Evolutionary conservation across 1,140 invertebrate genomes (phyloP).

Genomic region (Anthonomus grandis): DNA sequence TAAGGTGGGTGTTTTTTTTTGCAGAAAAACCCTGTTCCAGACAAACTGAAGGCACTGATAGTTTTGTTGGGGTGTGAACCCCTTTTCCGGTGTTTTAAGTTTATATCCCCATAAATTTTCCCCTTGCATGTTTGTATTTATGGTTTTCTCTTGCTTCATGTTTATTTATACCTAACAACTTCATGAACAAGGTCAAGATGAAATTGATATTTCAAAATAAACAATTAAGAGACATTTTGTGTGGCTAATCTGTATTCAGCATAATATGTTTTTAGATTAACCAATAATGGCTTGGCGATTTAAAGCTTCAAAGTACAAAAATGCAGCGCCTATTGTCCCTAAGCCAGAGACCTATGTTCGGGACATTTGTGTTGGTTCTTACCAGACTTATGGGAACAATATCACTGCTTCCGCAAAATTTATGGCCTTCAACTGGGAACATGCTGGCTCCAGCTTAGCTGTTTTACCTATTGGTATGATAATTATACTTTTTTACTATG

Average conservation of each 20-base stretch:
- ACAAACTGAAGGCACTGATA: neutral
- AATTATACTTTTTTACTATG: neutral
- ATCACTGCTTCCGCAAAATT: slow-evolving; percentile 88
- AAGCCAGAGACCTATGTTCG: slow-evolving; percentile 87
- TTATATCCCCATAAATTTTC: neutral
- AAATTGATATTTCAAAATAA: neutral
- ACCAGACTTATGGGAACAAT: slow-evolving; percentile 91
- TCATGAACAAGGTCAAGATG: neutral
- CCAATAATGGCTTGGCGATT: slow-evolving; percentile 86
- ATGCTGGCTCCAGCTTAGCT: slow-evolving; percentile 79
- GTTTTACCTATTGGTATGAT: slow-evolving; percentile 65
- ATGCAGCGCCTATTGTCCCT: slow-evolving; percentile 89
- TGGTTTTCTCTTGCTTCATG: too few relatives aligned
- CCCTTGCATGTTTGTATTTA: too few relatives aligned
- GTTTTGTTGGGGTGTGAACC: slow-evolving; percentile 12
- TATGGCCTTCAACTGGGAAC: slow-evolving; percentile 92
- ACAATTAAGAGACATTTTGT: too few relatives aligned
- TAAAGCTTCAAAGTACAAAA: slow-evolving; percentile 96
- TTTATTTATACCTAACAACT: neutral
- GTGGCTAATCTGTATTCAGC: too few relatives aligned
- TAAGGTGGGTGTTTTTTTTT: neutral
- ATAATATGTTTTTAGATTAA: neutral
- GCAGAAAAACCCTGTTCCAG: too few relatives aligned
- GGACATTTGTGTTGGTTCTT: slow-evolving; percentile 84
- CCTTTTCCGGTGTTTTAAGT: slow-evolving; percentile 4